These are phyloP conservation scores for Hyppa rectilinea DNA, from an alignment of 2,888 invertebrate genomes.

Conservation along the genomic window DNA sequence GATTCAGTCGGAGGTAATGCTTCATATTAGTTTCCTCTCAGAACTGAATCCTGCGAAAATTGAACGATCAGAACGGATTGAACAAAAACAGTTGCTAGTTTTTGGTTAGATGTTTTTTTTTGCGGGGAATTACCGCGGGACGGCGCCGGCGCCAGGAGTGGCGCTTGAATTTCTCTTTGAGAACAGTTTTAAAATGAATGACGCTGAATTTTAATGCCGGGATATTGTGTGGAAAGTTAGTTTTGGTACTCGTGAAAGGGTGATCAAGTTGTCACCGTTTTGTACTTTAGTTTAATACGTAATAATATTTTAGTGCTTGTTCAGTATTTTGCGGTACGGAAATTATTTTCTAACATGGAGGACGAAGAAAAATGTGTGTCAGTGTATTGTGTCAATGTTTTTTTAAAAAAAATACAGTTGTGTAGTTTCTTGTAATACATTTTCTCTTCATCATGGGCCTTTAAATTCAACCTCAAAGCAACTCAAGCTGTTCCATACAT, in stretches of 20 bases:
- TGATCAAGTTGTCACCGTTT: conserved; percentile 44
- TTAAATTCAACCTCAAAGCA: too few relatives aligned
- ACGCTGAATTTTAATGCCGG: conserved; percentile 50
- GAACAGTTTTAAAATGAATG: conserved; percentile 44
- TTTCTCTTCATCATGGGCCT: too few relatives aligned
- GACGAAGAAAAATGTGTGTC: too few relatives aligned
- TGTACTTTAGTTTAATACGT: not conserved
- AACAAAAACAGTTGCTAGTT: conserved; percentile 54
- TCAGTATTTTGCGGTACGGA: not conserved
- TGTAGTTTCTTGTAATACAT: too few relatives aligned
- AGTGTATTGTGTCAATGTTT: too few relatives aligned
- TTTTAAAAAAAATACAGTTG: too few relatives aligned
- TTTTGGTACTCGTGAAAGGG: not conserved
- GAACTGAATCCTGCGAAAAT: conserved; percentile 68
- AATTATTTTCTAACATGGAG: not conserved
- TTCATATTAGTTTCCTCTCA: conserved; percentile 68
- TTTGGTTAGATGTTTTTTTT: conserved; percentile 44
- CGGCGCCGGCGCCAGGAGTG: not conserved
- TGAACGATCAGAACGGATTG: conserved; percentile 66
- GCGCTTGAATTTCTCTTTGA: conserved; percentile 34
- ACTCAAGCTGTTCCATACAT: too few relatives aligned
- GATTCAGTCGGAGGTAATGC: conserved; percentile 63
- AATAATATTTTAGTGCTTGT: not conserved
- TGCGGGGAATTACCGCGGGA: conserved; percentile 21
- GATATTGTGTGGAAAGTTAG: conserved; percentile 46